Evolutionary conservation across 2,888 invertebrate genomes (phyloP).

Genomic region (Linhomoeus sp.): DNA sequence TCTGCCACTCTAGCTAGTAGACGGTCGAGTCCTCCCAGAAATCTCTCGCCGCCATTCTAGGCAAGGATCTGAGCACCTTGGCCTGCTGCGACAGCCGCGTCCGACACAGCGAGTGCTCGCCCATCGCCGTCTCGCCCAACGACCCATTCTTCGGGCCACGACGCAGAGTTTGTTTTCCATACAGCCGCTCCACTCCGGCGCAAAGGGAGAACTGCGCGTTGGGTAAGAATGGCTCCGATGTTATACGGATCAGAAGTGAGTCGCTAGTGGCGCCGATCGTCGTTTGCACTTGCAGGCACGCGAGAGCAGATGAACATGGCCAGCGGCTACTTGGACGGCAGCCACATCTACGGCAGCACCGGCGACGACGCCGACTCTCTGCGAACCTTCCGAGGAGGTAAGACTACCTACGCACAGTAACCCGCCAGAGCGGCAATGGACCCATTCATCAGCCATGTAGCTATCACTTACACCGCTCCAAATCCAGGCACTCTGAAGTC

Average conservation of each 20-base stretch:
- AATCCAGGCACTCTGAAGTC: too few relatives aligned
- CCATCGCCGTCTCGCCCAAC: constrained; percentile 49
- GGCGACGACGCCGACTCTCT: constrained; percentile 52
- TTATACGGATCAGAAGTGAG: too few relatives aligned
- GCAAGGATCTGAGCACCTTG: constrained; percentile 48
- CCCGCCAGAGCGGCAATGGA: too few relatives aligned
- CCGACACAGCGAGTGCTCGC: constrained; percentile 58
- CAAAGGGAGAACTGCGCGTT: constrained; percentile 6
- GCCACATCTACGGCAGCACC: constrained; percentile 73
- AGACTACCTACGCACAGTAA: too few relatives aligned
- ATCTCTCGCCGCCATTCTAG: too few relatives aligned
- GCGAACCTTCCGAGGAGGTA: constrained; percentile 53
- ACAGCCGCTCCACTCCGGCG: constrained; percentile 47
- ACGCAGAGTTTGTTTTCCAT: constrained; percentile 47
- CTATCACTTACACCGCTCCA: too few relatives aligned
- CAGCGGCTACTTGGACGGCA: constrained; percentile 53
- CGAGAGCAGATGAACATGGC: constrained; percentile 83
- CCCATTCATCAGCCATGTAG: too few relatives aligned
- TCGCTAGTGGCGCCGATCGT: too few relatives aligned
- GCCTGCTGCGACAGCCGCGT: constrained; percentile 51
- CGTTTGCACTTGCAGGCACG: too few relatives aligned
- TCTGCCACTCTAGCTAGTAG: too few relatives aligned
- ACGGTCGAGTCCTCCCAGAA: too few relatives aligned
- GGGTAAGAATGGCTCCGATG: neutral
- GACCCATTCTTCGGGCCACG: constrained; percentile 48